phyloP scores from a whole-genome alignment of 2,113 vertebrate genomes.

The Burhinus oedicnemus region DNA sequence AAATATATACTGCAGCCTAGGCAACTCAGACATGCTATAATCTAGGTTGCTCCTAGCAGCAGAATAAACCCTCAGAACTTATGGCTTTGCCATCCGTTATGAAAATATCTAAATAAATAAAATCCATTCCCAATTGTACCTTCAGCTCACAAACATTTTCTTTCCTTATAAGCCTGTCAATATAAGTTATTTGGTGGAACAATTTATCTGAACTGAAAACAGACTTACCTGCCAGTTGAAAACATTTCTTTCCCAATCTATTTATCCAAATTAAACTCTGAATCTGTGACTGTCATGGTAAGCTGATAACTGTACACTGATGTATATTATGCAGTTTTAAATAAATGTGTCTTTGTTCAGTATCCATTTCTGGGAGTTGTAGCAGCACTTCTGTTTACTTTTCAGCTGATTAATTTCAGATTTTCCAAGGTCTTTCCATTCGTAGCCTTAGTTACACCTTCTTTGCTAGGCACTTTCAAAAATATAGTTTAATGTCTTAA shows the following conservation, averaged over 20 bases:
- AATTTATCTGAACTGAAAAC: conserved; percentile 52
- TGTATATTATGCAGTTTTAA: conserved; percentile 2
- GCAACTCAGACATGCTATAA: neutral
- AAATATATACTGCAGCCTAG: neutral
- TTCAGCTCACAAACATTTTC: conserved; percentile 24
- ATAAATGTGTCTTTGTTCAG: neutral
- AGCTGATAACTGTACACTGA: conserved; percentile 8
- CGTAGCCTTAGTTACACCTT: neutral
- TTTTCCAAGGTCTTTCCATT: neutral
- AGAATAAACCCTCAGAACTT: neutral
- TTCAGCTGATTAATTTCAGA: conserved; percentile 14
- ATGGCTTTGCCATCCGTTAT: neutral
- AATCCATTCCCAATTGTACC: neutral
- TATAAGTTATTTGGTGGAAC: conserved; percentile 35
- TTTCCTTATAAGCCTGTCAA: conserved; percentile 33
- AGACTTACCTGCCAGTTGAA: conserved; percentile 18
- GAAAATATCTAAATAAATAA: conserved; percentile 55
- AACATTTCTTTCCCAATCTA: conserved; percentile 41
- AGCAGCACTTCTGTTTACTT: neutral
- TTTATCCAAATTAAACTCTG: conserved; percentile 56
- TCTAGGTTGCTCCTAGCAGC: neutral
- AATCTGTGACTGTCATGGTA: conserved; percentile 19
- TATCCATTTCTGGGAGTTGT: neutral
- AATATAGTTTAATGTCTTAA: neutral
- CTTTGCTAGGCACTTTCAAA: neutral